phyloP scores from a whole-genome alignment of 2,888 invertebrate genomes.

The Lysandra coridon region DNA sequence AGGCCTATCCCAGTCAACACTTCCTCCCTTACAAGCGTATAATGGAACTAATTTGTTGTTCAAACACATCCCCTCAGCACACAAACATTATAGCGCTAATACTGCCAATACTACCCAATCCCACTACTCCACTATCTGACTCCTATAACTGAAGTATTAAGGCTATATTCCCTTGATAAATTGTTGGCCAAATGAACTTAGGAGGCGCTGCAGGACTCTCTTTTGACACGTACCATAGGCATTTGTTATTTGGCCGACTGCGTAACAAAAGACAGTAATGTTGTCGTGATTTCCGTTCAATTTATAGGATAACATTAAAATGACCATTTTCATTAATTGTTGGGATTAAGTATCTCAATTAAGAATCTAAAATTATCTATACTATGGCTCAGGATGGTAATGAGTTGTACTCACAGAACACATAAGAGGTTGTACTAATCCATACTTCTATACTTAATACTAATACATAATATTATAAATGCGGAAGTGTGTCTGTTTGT shows the following conservation, averaged over 20 bases:
- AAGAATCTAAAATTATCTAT: not conserved
- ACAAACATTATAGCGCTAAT: constrained; percentile 58
- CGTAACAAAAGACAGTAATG: constrained; percentile 50
- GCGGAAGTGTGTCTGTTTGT: too few species aligned
- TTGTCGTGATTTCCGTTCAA: constrained; percentile 59
- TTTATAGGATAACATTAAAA: constrained; percentile 58
- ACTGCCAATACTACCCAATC: constrained; percentile 44
- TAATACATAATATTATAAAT: too few species aligned
- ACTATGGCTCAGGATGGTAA: not conserved
- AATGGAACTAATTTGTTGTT: constrained; percentile 79
- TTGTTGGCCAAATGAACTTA: constrained; percentile 35
- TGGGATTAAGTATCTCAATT: not conserved
- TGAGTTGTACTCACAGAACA: not conserved
- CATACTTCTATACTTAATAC: too few species aligned
- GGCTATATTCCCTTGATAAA: constrained; percentile 29
- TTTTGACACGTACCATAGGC: constrained; percentile 70
- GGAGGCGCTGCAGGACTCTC: constrained; percentile 58
- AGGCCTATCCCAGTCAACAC: constrained; percentile 53
- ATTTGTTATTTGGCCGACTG: constrained; percentile 57
- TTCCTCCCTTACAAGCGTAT: constrained; percentile 72
- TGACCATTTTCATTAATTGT: constrained; percentile 36
- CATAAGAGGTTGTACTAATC: not conserved
- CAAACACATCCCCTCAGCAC: constrained; percentile 71
- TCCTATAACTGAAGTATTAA: constrained; percentile 29
- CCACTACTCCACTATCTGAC: not conserved